Base-by-base conservation (phyloP, 2,888 invertebrate genomes). In the Dolichomitus sp. region DNA sequence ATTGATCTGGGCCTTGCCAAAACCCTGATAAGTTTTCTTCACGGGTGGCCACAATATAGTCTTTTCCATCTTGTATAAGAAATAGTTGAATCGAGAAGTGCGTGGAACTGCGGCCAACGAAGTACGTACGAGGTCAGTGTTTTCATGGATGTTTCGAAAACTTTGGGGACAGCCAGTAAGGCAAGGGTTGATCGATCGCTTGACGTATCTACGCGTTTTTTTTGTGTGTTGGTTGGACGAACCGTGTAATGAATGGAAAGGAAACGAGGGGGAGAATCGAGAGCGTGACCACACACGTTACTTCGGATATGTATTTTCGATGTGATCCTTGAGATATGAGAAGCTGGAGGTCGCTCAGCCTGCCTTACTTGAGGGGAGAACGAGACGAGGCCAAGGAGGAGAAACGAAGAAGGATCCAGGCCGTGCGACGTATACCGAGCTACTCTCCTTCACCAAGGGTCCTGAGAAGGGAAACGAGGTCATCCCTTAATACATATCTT, bases 391-490 rank as follows among this genome's bases (percentile, higher is more conserved):
- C 17, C 14, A 27, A 65, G 7, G 11, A 68, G 63, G 69, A 45
- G 61, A 59, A 68, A 63, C 6, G 27, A 61, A 73, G 45, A 77
- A 80, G 74, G 80, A 85, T 68, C 70, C 76, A 66, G 72, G 78
- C 80, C 73, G 45, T 68, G 42, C 61, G 23, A 42, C 45, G 63
- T 70, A 84, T 84, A 79, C 78, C 85, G 84, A 84, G 87, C 88
- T 81, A n/a, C n/a, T n/a, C n/a, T n/a, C n/a, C n/a, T n/a, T n/a
- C n/a, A n/a, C n/a, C n/a, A 85, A 87, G 88, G 90, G 90, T 91
- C 91, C 89, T 90, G 91, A 87, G 92, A 91, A 91, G 90, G 91
- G 92, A 92, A 92, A 92, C 88, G 89, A 85, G 92, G 92, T 92
- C 92, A 90, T 88, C 84, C 88, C 84, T 85, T 88, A 87, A 87